phyloP scores from a whole-genome alignment of 2,888 invertebrate species.

The Linnaemya tessellans region DNA sequence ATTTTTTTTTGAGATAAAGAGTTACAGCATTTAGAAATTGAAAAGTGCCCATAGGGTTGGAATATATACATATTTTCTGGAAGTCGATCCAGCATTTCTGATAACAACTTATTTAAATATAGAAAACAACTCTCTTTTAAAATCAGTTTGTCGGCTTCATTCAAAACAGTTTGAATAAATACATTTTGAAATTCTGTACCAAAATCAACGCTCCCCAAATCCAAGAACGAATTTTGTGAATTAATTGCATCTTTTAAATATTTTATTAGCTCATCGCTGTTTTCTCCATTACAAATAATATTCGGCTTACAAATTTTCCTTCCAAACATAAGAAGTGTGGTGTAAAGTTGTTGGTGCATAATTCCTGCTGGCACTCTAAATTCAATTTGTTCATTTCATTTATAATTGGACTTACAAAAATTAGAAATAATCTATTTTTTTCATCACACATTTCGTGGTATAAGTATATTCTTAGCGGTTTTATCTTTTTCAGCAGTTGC shows the following conservation, averaged over 20 bases:
- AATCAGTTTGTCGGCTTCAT: not conserved
- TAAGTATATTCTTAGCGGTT: not conserved
- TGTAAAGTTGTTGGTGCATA: not conserved
- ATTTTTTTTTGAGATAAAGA: too few species aligned
- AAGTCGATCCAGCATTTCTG: not conserved
- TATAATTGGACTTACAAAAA: not conserved
- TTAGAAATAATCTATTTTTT: not conserved
- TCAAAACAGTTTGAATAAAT: not conserved
- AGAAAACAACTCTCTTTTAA: not conserved
- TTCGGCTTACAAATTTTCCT: not conserved
- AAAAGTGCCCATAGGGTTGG: not conserved
- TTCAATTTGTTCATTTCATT: not conserved
- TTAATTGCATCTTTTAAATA: not conserved
- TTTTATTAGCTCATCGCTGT: not conserved
- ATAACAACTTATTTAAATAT: not conserved
- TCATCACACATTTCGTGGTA: not conserved
- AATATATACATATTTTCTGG: not conserved
- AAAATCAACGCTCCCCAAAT: not conserved
- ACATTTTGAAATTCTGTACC: not conserved
- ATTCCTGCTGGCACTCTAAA: not conserved
- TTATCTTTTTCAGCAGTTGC: not conserved
- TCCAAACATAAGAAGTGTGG: constrained; percentile 1
- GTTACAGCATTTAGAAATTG: not conserved
- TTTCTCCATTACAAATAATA: not conserved
- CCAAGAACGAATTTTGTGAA: not conserved